Conservation (phyloP, 37 sponge, comb jelly and placozoan genomes). For the Tethya wilhelma region DNA sequence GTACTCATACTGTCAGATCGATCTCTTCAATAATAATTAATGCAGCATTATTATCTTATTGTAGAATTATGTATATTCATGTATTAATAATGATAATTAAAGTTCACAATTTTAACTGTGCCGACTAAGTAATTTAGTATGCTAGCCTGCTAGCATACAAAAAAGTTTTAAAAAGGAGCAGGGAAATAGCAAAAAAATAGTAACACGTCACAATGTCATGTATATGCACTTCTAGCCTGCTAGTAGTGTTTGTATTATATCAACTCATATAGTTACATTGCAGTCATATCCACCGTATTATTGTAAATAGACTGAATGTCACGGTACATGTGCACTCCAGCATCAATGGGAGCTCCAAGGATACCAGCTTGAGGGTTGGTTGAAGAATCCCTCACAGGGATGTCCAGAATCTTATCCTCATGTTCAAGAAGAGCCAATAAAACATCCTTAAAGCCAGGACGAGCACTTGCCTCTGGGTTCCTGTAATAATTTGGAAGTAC, state of each 20-base stretch:
- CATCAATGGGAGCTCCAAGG: conserved; percentile 15
- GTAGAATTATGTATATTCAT: not conserved
- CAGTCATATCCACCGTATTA: too few species aligned
- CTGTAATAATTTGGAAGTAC: not conserved
- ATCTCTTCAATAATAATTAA: not conserved
- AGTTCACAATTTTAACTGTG: not conserved
- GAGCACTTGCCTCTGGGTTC: conserved; percentile 5
- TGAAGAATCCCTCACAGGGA: not conserved
- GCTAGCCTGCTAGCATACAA: not conserved
- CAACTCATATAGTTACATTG: too few species aligned
- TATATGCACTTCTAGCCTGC: not conserved
- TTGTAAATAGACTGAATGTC: conserved; percentile 17
- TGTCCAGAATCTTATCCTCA: not conserved
- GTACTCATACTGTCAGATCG: too few species aligned
- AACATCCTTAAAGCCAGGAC: conserved; percentile 7
- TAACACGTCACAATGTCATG: too few species aligned
- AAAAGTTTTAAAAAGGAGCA: too few species aligned
- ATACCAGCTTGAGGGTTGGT: not conserved
- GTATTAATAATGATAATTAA: too few species aligned
- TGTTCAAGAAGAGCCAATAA: not conserved
- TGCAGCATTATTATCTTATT: not conserved
- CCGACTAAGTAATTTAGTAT: not conserved
- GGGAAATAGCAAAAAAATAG: too few species aligned
- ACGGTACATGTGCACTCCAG: conserved; percentile 17
- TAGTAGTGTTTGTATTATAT: too few species aligned